These are phyloP conservation scores for Trachelipus rathkii DNA, from an alignment of 1,140 invertebrate species.

Conservation along the genomic window DNA sequence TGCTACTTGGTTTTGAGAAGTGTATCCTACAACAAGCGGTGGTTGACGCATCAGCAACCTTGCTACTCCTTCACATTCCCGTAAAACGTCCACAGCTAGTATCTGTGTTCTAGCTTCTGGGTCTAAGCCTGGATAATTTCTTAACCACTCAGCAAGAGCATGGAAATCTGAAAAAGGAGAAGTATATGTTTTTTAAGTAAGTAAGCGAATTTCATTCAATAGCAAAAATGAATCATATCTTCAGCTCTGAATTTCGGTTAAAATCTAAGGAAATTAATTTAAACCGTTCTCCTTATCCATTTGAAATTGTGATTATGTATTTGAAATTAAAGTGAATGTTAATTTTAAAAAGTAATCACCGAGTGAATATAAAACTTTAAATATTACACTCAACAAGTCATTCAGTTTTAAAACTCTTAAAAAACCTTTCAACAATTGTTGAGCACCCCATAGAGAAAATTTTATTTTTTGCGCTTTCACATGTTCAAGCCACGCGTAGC, in stretches of 20 bases:
- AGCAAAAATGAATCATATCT: too few species aligned
- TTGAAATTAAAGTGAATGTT: too few species aligned
- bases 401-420: too few species aligned
- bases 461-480: slow-evolving; percentile 73
- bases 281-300: too few species aligned
- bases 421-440: slow-evolving; percentile 40
- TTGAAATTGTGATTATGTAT: too few species aligned
- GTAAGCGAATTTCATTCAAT: too few species aligned
- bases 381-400: too few species aligned
- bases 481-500: slow-evolving; percentile 77
- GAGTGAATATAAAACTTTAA: too few species aligned
- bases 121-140: slow-evolving; percentile 53
- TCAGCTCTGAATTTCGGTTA: too few species aligned
- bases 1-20: slow-evolving; percentile 43
- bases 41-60: slow-evolving; percentile 67
- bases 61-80: slow-evolving; percentile 72
- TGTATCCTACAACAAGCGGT: slow-evolving; percentile 62
- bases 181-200: neutral
- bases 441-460: slow-evolving; percentile 53
- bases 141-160: slow-evolving; percentile 67
- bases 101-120: slow-evolving; percentile 61
- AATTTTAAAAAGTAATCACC: too few species aligned
- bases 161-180: slow-evolving; percentile 64
- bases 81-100: slow-evolving; percentile 63
- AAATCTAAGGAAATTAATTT: too few species aligned